A percentile compares a stretch with the other conserved stretches of the same genome.
Conservation (phyloP, 2,888 invertebrate genomes). For the Diplolepis rosae region DNA sequence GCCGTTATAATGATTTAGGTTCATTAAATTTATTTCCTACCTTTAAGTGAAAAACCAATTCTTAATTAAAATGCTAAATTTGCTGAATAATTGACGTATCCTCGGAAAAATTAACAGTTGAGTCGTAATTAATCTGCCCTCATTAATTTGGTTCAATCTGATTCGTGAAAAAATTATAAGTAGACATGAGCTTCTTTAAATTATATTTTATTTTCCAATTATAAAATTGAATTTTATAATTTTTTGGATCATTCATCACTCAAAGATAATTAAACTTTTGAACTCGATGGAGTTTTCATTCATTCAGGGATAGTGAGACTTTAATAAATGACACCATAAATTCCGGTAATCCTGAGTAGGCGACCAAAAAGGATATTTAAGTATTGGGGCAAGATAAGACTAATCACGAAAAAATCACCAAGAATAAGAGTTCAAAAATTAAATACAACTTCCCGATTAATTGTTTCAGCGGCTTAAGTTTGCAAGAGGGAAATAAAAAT, state of each 20-base stretch:
- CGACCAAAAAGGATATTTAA: neutral
- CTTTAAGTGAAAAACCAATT: neutral
- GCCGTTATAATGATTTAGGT: neutral
- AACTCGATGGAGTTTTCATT: neutral
- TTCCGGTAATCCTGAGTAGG: conserved; percentile 12
- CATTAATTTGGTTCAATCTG: neutral
- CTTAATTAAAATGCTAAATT: neutral
- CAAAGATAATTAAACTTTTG: conserved; percentile 7
- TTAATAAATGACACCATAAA: conserved; percentile 14
- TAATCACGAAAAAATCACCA: conserved; percentile 12
- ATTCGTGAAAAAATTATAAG: neutral
- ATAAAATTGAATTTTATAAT: neutral
- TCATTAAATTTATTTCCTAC: neutral
- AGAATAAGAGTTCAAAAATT: neutral
- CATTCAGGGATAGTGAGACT: neutral
- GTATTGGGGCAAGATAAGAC: neutral
- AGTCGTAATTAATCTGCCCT: neutral
- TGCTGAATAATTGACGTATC: neutral
- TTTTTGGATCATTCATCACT: neutral
- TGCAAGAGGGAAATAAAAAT: neutral
- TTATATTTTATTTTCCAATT: neutral
- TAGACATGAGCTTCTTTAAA: too few relatives aligned
- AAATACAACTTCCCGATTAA: neutral
- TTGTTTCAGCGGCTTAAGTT: neutral
- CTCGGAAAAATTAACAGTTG: neutral